Evolutionary conservation across 1,140 invertebrate species (phyloP).

Genomic region (Ceratina australensis): DNA sequence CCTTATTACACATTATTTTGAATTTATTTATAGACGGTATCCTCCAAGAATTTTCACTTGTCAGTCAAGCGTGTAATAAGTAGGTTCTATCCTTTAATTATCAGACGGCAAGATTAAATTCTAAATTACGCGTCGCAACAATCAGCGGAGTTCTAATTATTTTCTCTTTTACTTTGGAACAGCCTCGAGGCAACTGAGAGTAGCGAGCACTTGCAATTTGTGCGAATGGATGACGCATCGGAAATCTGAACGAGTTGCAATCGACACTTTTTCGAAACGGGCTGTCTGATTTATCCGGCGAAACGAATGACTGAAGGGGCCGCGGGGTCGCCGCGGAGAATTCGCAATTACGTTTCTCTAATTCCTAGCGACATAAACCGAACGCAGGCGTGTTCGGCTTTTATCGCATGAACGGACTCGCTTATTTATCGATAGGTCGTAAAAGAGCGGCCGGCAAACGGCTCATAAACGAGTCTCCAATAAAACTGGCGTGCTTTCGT

Average conservation of each 20-base stretch:
- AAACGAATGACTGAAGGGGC: background rate
- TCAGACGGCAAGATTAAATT: too few species aligned
- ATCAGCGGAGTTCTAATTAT: too few species aligned
- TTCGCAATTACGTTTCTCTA: conserved; percentile 47
- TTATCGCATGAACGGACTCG: conserved; percentile 36
- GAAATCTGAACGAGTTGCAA: background rate
- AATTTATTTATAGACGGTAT: too few species aligned
- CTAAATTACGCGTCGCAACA: too few species aligned
- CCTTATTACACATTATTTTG: conserved; percentile 16
- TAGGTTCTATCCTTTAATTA: too few species aligned
- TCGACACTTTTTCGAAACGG: conserved; percentile 4
- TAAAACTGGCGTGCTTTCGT: conserved; percentile 35
- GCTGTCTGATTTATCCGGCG: conserved; percentile 17
- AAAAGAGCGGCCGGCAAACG: conserved; percentile 52
- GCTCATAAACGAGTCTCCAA: conserved; percentile 55
- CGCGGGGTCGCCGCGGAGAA: conserved; percentile 1
- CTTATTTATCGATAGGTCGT: conserved; percentile 60
- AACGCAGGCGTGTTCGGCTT: conserved; percentile 24
- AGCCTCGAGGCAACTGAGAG: too few species aligned
- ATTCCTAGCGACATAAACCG: conserved; percentile 29
- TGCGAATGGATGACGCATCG: background rate
- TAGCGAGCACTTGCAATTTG: background rate
- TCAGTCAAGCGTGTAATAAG: too few species aligned
- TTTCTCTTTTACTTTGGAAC: too few species aligned
- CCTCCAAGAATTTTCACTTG: too few species aligned